These are phyloP conservation scores for Drosophila micromelanica DNA, from an alignment of 1,140 invertebrate species.

Conservation along the genomic window DNA sequence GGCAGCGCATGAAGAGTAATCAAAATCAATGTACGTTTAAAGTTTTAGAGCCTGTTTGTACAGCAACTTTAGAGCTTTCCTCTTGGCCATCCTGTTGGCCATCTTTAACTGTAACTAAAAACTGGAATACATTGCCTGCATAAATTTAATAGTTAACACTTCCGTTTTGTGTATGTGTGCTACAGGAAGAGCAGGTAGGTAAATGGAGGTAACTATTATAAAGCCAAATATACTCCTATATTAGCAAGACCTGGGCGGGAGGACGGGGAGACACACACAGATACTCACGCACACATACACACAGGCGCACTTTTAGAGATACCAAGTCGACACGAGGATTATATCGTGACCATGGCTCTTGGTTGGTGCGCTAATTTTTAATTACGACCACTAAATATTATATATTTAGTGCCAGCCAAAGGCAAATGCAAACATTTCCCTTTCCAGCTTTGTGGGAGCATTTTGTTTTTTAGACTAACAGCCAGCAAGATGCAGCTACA, in stretches of 20 bases:
- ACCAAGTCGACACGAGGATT: constrained; percentile 51
- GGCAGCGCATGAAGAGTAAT: not conserved
- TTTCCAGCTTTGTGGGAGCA: constrained; percentile 23
- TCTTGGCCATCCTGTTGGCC: constrained; percentile 47
- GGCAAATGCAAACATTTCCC: constrained; percentile 67
- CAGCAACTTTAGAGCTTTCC: constrained; percentile 25
- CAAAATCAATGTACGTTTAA: not conserved
- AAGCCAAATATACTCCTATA: constrained; percentile 69
- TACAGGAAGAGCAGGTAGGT: constrained; percentile 29
- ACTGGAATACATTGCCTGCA: constrained; percentile 76
- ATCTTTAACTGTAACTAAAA: constrained; percentile 73
- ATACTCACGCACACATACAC: not conserved
- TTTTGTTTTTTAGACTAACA: constrained; percentile 68
- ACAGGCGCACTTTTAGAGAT: constrained; percentile 14
- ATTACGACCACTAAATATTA: constrained; percentile 81
- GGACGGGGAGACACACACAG: too few relatives aligned
- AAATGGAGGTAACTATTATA: constrained; percentile 58
- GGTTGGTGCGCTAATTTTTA: constrained; percentile 75
- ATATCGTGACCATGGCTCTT: constrained; percentile 32
- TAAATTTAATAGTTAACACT: constrained; percentile 81
- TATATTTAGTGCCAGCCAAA: constrained; percentile 74
- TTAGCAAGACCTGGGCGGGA: constrained; percentile 25
- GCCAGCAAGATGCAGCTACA: not conserved
- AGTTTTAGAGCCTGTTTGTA: not conserved
- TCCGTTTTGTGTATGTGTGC: constrained; percentile 49